A percentile compares a stretch with the other conserved stretches of the same genome.
phyloP scores from a whole-genome alignment of 2,113 vertebrate species.

The Speoplatyrhinus poulsoni region DNA sequence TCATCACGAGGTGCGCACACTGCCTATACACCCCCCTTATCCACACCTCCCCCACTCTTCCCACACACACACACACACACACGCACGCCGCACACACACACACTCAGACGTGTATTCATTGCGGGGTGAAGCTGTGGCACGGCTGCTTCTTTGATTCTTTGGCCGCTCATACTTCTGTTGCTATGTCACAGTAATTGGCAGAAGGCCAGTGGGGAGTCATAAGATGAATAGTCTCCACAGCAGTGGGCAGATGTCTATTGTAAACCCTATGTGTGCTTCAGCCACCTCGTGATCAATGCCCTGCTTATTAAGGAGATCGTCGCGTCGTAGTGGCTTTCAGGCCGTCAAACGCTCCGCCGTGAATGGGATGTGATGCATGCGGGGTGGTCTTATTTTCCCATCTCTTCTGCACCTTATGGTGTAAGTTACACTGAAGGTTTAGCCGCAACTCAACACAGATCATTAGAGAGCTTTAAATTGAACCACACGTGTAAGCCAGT shows the following conservation, averaged over 20 bases:
- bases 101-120: slow-evolving; percentile 60
- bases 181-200: slow-evolving; percentile 51
- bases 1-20: slow-evolving; percentile 55
- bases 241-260: slow-evolving; percentile 29
- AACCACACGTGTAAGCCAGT: not conserved
- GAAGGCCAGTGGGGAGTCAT: slow-evolving; percentile 30
- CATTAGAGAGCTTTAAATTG: no score
- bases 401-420: no score
- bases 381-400: no score
- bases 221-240: slow-evolving; percentile 44
- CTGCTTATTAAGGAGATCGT: not conserved
- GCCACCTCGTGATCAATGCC: slow-evolving; percentile 46
- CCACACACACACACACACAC: slow-evolving; percentile 10
- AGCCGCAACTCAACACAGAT: no score
- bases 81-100: slow-evolving; percentile 54
- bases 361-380: no score
- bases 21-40: no score
- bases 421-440: no score
- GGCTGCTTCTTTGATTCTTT: slow-evolving; percentile 36
- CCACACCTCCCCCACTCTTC: no score
- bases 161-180: slow-evolving; percentile 49
- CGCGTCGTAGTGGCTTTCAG: no score
- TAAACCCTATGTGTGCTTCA: slow-evolving; percentile 44
- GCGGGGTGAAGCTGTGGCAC: slow-evolving; percentile 38
- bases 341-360: no score